Percentiles rank a stretch among this genome's conserved stretches.
phyloP scores from a whole-genome alignment of 2,888 invertebrate species.

The Xanthorhoe spadicearia region DNA sequence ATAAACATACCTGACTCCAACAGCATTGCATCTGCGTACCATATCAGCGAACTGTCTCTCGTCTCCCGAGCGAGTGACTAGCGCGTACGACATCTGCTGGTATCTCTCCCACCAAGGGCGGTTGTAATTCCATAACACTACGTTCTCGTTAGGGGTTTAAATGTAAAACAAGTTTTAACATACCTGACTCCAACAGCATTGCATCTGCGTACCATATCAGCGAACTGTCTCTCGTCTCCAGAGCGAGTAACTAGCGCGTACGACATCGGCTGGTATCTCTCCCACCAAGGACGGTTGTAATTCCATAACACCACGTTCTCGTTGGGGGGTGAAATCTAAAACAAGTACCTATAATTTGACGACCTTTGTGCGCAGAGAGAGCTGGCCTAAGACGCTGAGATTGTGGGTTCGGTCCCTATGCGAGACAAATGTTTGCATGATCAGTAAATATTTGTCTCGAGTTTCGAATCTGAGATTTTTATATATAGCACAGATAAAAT shows the following conservation, averaged over 20 bases:
- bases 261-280: conserved; percentile 92
- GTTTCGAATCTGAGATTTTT: no score
- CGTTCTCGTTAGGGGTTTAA: conserved; percentile 85
- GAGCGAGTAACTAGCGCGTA: conserved; percentile 89
- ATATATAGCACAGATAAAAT: no score
- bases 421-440: no score
- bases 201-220: conserved; percentile 90
- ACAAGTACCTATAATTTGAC: neutral
- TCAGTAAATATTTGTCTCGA: no score
- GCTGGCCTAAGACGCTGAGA: no score
- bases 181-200: conserved; percentile 90
- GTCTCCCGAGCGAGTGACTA: conserved; percentile 89
- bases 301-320: conserved; percentile 82
- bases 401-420: no score
- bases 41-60: conserved; percentile 88
- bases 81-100: conserved; percentile 90
- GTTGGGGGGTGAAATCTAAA: conserved; percentile 84
- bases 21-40: conserved; percentile 90
- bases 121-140: conserved; percentile 73
- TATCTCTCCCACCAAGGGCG: conserved; percentile 95
- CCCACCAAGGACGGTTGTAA: conserved; percentile 90
- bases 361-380: no score
- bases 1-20: conserved; percentile 86
- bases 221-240: conserved; percentile 88
- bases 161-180: conserved; percentile 61